Evolutionary conservation across 2,797 vertebrate species (phyloP).

Genomic region (Tolypeutes matacus): DNA sequence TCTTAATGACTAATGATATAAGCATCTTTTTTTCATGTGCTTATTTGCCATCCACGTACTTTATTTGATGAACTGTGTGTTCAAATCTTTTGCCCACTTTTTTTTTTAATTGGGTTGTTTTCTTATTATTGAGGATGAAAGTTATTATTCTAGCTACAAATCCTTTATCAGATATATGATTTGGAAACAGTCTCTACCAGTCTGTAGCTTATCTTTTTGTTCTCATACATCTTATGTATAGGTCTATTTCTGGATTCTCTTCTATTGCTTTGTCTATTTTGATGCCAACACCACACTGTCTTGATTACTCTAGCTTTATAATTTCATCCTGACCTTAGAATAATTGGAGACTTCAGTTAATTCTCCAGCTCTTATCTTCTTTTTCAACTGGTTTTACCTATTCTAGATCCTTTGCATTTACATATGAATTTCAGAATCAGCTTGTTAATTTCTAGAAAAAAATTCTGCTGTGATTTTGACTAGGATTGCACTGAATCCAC

Average conservation of each 20-base stretch:
- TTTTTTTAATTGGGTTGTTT: no score
- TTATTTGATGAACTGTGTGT: no score
- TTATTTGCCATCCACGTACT: no score
- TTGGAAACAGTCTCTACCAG: slow-evolving; percentile 6
- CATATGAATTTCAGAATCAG: neutral
- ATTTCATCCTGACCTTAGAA: neutral
- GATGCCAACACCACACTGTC: neutral
- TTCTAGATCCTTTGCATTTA: neutral
- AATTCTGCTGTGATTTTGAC: no score
- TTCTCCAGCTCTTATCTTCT: neutral
- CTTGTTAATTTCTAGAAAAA: neutral
- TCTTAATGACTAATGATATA: no score
- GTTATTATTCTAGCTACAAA: neutral
- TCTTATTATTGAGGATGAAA: no score
- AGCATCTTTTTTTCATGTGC: neutral
- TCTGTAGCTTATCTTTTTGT: neutral
- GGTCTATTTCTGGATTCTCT: no score
- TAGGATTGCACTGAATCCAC: no score
- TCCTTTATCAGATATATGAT: neutral
- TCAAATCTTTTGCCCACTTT: no score
- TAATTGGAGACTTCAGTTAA: neutral
- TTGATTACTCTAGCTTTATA: neutral
- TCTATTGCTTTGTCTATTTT: no score
- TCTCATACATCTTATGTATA: neutral
- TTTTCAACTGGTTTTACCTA: neutral